Evolutionary conservation across 2,797 vertebrate species (phyloP).

Genomic region (Helicolenus hilgendorfi): DNA sequence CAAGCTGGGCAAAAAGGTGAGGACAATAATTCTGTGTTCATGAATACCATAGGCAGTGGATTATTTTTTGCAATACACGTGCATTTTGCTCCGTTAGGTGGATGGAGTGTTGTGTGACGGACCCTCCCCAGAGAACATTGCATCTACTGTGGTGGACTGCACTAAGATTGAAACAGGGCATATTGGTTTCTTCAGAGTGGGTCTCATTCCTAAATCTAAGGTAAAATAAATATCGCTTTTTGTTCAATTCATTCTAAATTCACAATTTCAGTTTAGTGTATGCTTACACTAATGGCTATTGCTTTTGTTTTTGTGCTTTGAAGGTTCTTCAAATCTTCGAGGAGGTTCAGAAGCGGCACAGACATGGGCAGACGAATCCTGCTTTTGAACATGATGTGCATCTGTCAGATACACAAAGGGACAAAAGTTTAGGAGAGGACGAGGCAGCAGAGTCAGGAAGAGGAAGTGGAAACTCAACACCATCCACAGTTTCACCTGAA

Average conservation of each 20-base stretch:
- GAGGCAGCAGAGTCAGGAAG: background rate
- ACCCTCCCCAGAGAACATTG: conserved; percentile 94
- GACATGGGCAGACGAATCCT: conserved; percentile 76
- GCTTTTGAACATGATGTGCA: conserved; percentile 79
- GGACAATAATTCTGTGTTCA: background rate
- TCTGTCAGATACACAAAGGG: conserved; percentile 9
- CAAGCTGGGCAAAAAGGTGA: conserved; percentile 93
- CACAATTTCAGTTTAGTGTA: background rate
- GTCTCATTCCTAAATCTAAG: conserved; percentile 94
- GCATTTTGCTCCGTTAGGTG: conserved; percentile 84
- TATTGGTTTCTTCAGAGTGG: conserved; percentile 94
- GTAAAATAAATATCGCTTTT: conserved; percentile 70
- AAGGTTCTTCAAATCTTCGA: conserved; percentile 94
- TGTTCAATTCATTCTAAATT: background rate
- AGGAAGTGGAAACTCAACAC: conserved; percentile 22
- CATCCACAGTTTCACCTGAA: background rate
- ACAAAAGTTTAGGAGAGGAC: background rate
- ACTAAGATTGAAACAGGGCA: conserved; percentile 92
- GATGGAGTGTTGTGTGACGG: conserved; percentile 95
- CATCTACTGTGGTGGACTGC: conserved; percentile 96
- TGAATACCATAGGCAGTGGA: background rate
- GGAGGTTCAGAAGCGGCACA: conserved; percentile 89
- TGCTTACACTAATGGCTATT: background rate
- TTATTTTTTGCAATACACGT: background rate
- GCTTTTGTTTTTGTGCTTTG: background rate